Conservation (phyloP, 1,140 invertebrate species). For the Drosophila insularis region DNA sequence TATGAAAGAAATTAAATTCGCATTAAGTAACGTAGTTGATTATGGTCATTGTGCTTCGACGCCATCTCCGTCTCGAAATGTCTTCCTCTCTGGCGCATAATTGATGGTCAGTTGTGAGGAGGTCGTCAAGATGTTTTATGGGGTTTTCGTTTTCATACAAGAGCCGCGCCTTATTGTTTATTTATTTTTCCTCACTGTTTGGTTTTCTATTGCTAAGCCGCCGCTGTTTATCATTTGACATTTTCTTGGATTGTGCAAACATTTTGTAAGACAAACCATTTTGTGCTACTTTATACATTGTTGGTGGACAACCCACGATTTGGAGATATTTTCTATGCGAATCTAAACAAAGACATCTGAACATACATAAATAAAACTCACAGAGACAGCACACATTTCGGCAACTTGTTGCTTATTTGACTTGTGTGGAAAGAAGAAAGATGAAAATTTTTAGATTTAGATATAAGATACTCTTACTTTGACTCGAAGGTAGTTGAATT, state of each 20-base stretch:
- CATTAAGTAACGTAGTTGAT: slow-evolving; percentile 32
- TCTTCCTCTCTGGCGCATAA: slow-evolving; percentile 15
- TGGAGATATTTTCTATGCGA: background rate
- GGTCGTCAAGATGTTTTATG: slow-evolving; percentile 35
- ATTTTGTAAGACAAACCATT: slow-evolving; percentile 24
- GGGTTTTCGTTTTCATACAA: slow-evolving; percentile 32
- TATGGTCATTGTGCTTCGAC: slow-evolving; percentile 20
- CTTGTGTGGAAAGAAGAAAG: too few species aligned
- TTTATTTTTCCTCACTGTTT: slow-evolving; percentile 9
- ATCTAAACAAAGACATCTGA: slow-evolving; percentile 10
- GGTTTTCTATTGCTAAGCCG: slow-evolving; percentile 4
- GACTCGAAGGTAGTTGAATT: too few species aligned
- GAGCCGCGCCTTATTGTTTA: slow-evolving; percentile 38
- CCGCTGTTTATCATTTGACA: slow-evolving; percentile 44
- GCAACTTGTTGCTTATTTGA: background rate
- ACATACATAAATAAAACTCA: background rate
- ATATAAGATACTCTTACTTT: too few species aligned
- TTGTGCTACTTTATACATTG: background rate
- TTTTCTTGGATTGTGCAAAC: slow-evolving; percentile 42
- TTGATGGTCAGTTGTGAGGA: slow-evolving; percentile 39
- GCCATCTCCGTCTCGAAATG: background rate
- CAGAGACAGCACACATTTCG: background rate
- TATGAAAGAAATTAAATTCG: slow-evolving; percentile 55
- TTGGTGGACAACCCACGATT: background rate
- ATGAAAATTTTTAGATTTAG: too few species aligned